A percentile compares a stretch with the other conserved stretches of the same genome.
Conservation (phyloP, 2,797 vertebrate genomes). For the Pangasius krempfi region DNA sequence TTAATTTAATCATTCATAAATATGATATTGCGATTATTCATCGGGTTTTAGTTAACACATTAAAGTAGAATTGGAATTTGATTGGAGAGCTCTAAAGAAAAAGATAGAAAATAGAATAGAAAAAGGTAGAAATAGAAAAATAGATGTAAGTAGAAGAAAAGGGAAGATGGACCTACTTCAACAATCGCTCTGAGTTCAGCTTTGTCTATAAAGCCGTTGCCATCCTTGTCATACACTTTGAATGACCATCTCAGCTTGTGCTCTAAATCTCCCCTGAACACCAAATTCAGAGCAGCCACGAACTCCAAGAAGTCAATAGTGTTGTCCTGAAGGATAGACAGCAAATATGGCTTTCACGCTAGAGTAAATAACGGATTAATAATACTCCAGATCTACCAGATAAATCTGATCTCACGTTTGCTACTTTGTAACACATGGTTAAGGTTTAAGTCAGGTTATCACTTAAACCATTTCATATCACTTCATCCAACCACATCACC, state of each 20-base stretch:
- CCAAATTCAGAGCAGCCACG: constrained; percentile 63
- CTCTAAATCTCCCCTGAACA: constrained; percentile 62
- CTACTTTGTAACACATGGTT: not conserved
- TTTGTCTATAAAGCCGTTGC: constrained; percentile 61
- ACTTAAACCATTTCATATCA: not conserved
- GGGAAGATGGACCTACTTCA: constrained; percentile 63
- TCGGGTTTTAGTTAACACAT: not conserved
- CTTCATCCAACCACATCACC: not conserved
- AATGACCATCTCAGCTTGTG: constrained; percentile 65
- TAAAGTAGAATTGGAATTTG: not conserved
- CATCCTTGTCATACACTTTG: constrained; percentile 65
- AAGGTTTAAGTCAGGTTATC: not conserved
- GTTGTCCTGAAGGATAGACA: constrained; percentile 58
- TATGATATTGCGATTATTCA: not conserved
- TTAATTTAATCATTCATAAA: not conserved
- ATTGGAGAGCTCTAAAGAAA: not conserved
- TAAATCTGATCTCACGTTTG: not conserved
- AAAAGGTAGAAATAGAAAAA: not conserved
- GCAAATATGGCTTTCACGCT: not conserved
- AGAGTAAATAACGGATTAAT: not conserved
- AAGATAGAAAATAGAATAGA: not conserved
- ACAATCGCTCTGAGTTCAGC: constrained; percentile 70
- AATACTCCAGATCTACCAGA: not conserved
- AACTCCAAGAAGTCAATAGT: constrained; percentile 65
- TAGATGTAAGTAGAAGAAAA: not conserved